Base-by-base conservation (phyloP, 1,140 invertebrate species). In the Bombus sibiricus region DNA sequence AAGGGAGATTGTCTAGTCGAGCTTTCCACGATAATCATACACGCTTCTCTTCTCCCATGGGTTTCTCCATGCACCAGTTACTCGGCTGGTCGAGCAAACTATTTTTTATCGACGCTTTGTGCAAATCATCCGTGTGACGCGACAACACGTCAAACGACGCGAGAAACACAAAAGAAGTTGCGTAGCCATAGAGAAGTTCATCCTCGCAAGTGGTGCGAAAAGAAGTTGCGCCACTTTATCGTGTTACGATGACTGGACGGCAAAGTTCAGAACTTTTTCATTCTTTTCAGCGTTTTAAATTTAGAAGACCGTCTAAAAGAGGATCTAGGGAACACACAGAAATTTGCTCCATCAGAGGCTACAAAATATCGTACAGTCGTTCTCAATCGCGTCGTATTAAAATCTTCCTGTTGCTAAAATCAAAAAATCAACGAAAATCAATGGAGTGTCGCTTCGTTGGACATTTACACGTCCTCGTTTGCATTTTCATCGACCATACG, bases 51-150 rank as follows among this genome's bases (percentile, higher is more conserved):
- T 39, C 37, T 28, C 37, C 25, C 3, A 39, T 68, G 64, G 18
- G 5, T 68, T 34, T 68, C 64, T 34, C 13, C 22, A 69, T 39
- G 68, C 68, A 69, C 34, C 68, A 69, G 34, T 69, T 69, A 28
- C 68, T 69, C 34, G 34, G 10, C 5, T 39, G 22, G 68, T 37
- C 37, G 22, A 39, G 37, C 10, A 18, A 84, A 86, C 43, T 64
- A 13, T 78, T 86, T 86, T 83, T 76, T 34, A 77, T 22, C 66
- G 34, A 34, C 73, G 32, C 81, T 71, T 86, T 47, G 34, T 37
- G 66, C 37, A 66, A 72, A 72, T 78, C 71, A 84, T 13, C 22
- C 57, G 64, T 68, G 6, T 62, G 32, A 66, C 5, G 1, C 34
- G 66, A 37, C 37, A 37, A 37, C 34, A 10, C 34, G 22, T 39